Evolutionary conservation across 2,888 invertebrate genomes (phyloP), one percentile per base, ranked within the genome.

Genomic region (Perithous albicinctus): DNA sequence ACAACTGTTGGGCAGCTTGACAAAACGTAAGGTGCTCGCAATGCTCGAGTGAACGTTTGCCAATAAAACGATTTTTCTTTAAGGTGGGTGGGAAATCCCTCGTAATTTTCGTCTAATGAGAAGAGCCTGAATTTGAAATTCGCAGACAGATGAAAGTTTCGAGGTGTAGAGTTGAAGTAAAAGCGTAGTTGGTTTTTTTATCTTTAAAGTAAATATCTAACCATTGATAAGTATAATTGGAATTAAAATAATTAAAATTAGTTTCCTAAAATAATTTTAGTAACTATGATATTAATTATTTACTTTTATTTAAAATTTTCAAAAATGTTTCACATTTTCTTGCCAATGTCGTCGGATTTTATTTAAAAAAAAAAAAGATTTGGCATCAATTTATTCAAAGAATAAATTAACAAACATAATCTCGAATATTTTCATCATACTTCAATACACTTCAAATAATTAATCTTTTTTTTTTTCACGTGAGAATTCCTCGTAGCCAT

Each of bases 1-100:
- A 66, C 41, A 61, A 41, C 70, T 78, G 46, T 46, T 18, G 76
- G 81, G 81, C 83, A 83, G 48, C 23, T 61, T 76, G 75, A 75
- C 76, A 78, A 78, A 43, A 56, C 43, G 70, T 59, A 51, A 67
- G 43, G 54, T n/a, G 15, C 56, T 29, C 46, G 48, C 8, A 12
- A 56, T 35, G 41, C 66, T 51, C 74, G 61, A 66, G 61, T 66
- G 46, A 51, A 64, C 4, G 51, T 46, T 61, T 80, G 80, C 59
- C 75, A 78, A 72, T 67, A 15, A 67, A 78, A 66, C 15, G 2
- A 67, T 38, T 48, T 59, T 81, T 67, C 59, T 35, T 46, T 61
- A 43, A 67, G 48, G 8, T 2, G 32, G 29, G 15, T 20, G 64
- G 79, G 59, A 70, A 82, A 79, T 46, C 63, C 67, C 63, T 73